Evolutionary conservation across 2,888 invertebrate genomes (phyloP), one percentile per base, ranked within the genome.

Genomic region (Gari tellinella): DNA sequence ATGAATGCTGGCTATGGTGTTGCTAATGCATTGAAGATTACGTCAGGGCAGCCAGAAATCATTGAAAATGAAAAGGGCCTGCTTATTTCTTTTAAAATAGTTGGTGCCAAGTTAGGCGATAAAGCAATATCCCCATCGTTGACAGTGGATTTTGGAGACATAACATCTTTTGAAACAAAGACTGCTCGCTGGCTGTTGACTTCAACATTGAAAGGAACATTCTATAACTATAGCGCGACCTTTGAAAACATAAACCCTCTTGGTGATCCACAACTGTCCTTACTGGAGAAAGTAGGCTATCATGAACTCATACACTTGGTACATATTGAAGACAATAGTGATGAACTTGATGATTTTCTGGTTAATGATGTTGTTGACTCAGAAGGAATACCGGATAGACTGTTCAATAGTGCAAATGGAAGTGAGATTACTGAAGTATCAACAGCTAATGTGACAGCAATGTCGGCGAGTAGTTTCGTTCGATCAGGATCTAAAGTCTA

Each of bases 11-110:
- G 85, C 0, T 78, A 81, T 62, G 85, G 86, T 8, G n/a, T 72
- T 17, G 85, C 86, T 5, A 70, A 68, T 14, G 72, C 76, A 17
- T 41, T 86, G 14, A 65, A 74, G 43, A 83, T 86, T 26, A 73
- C 84, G 3, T 85, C 86, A 10, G 83, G 78, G 15, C 85, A 86
- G 51, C 86, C 86, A 8, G 82, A 85, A 66, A 86, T 86, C 31
- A 81, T 85, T 31, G 86, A 85, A 65, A 86, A 86, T 52, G 83
- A 85, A 40, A 85, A 86, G 58, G 85, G 86, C 14, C 56, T 85
- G 21, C 53, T 84, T 10, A 58, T 86, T 10, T 49, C 70, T 25
- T 85, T 86, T 57, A 74, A 81, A 69, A 85, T 86, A 23, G 81
- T 80, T 23, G 83, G 79, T 25, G 79, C 84, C 8, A 76, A 68